Evolutionary conservation across 2,888 invertebrate genomes (phyloP), one percentile per base, ranked within the genome.

Genomic region (Troides oblongomaculatus): DNA sequence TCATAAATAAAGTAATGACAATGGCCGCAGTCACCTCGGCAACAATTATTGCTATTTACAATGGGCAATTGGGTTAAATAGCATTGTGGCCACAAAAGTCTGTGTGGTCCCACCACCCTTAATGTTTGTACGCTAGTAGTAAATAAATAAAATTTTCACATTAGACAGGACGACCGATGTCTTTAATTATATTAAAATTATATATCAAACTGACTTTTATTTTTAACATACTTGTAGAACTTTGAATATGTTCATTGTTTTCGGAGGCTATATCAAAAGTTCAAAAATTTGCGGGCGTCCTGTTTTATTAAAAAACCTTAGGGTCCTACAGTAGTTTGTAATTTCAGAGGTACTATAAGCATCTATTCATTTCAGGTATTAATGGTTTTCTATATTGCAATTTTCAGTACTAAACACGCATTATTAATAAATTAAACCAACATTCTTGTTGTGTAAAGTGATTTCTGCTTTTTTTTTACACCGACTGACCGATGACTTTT

Each of bases 1-100:
- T 82, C 76, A 88, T 92, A 91, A 90, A 90, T 92, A 83, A 83
- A 77, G 75, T 60, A 66, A 75, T 74, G 77, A 85, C 85, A 86
- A 85, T 85, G 80, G 80, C 77, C 69, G 68, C 74, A 83, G 83
- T 81, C 80, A 74, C 82, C 83, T 81, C 80, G 83, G 79, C 76
- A 80, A 87, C 84, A 86, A 84, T 84, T 82, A 82, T 81, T 76
- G 73, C 77, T 79, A 76, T 85, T 84, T 82, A 87, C 85, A 86
- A 85, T 81, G 78, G 72, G 68, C 62, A 86, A 88, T 87, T 85
- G 82, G 84, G 81, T 84, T 83, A 85, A 87, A 87, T 86, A 83
- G 80, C 81, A 77, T 71, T 74, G 78, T 75, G 82, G 81, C 82
- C 84, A 80, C 82, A 84, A 78, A 75, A 81, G 23, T 61, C 39